Base-by-base conservation (phyloP, 2,888 invertebrate species). In the Eilema sororculum region DNA sequence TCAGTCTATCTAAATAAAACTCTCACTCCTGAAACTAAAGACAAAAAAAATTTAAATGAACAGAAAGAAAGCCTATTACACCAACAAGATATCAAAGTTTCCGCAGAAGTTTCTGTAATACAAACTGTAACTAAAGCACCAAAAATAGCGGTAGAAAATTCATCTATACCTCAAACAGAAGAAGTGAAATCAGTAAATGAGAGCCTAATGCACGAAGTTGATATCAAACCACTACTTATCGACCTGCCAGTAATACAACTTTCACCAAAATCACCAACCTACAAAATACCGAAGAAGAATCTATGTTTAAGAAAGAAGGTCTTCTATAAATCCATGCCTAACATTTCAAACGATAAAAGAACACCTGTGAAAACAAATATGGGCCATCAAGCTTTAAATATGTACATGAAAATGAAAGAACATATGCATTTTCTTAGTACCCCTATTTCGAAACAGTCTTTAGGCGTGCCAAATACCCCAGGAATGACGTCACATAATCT, bases 391-490 rank as follows among this genome's bases (percentile, higher is more conserved):
- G 94, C 93, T 16, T 75, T 91, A 10, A 87, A 84, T 73, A 90
- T 94, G 86, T 95, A 95, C 46, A 87, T 94, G 90, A 83, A 93
- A 74, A 91, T 93, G 88, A 95, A 94, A 62, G 88, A 91, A 74
- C 86, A 90, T 10, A 90, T 94, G 90, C 87, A 89, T 64, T 95
- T 94, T 73, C 78, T 95, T 46, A 90, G 83, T 65, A 95, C 95
- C 12, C 95, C 95, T 5, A 75, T 86, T 20, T 81, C 84, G 0
- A 92, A 90, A 73, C 78, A 76, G 0, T 71, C 76, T 10, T 20
- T 64, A 2, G 71, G 67, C 12, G 73, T 82, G 0, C 87, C 87
- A 0, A 89, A 93, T 71, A 94, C 95, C 2, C 95, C 95, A 0
- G 87, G 89, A 0, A 75, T 90, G 0, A 94, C 91, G 4, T 94